A percentile compares a stretch with the other conserved stretches of the same genome.
Conservation (phyloP, 2,888 invertebrate species). For the Dioctria linearis region DNA sequence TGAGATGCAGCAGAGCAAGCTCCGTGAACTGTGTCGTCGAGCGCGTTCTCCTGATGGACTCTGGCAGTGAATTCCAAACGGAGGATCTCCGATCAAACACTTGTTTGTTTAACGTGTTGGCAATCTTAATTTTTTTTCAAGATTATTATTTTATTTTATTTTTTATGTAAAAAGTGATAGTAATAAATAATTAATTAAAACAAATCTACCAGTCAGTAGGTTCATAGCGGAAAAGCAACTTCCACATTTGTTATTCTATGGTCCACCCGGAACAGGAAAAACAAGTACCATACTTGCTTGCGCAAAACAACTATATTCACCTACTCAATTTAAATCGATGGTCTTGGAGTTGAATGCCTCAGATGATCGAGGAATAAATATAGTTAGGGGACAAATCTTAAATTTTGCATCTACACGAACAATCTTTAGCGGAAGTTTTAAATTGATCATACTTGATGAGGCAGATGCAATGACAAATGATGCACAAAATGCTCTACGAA, state of each 20-base stretch:
- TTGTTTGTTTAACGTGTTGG: too few species aligned
- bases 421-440: conserved; percentile 94
- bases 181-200: too few species aligned
- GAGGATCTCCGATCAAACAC: too few species aligned
- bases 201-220: conserved; percentile 77
- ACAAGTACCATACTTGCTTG: conserved; percentile 98
- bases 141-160: conserved; percentile 3
- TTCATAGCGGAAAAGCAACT: conserved; percentile 93
- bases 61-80: too few species aligned
- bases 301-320: conserved; percentile 91
- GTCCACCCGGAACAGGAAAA: conserved; percentile 98
- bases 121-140: too few species aligned
- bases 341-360: conserved; percentile 96
- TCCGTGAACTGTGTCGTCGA: too few species aligned
- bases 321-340: conserved; percentile 94
- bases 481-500: conserved; percentile 97
- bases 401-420: conserved; percentile 98
- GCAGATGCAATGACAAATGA: conserved; percentile 99
- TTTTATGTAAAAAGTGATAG: conserved; percentile 61
- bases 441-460: conserved; percentile 97
- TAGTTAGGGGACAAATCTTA: conserved; percentile 93
- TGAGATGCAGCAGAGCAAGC: too few species aligned
- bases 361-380: conserved; percentile 97
- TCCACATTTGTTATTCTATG: conserved; percentile 97
- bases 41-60: too few species aligned